Evolutionary conservation across 2,113 vertebrate genomes (phyloP).

Genomic region (Puntigrus tetrazona): DNA sequence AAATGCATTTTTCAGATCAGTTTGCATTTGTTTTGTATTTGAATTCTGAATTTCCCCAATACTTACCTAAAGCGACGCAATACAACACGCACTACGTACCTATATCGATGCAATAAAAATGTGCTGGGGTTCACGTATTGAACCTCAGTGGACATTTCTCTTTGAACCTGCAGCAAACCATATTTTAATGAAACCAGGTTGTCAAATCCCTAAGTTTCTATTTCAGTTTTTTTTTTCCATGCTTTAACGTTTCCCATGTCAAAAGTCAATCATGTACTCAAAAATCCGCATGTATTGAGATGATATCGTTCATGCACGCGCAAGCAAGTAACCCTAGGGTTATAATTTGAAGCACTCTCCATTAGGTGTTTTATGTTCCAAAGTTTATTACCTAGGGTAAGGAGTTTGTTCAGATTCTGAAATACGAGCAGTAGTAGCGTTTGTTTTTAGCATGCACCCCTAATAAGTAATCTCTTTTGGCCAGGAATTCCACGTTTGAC

Average conservation of each 20-base stretch:
- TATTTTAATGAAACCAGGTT: too few relatives aligned
- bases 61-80: too few relatives aligned
- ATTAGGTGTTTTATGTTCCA: neutral
- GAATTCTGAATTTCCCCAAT: too few relatives aligned
- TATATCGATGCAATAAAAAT: too few relatives aligned
- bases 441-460: neutral
- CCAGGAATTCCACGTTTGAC: conserved; percentile 10
- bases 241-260: neutral
- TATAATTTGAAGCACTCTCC: neutral
- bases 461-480: neutral
- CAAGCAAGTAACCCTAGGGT: neutral
- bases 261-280: neutral
- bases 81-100: too few relatives aligned
- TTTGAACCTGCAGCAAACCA: too few relatives aligned
- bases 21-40: too few relatives aligned
- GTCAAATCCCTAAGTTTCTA: neutral
- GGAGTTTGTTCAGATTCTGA: neutral
- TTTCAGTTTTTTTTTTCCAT: neutral
- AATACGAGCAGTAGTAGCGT: neutral
- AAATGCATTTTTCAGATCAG: too few relatives aligned
- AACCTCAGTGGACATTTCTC: too few relatives aligned
- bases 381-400: neutral
- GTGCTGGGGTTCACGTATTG: too few relatives aligned
- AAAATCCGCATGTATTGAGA: neutral
- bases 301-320: neutral